Conservation (phyloP, 2,113 vertebrate species). For the Bubo blakistoni region DNA sequence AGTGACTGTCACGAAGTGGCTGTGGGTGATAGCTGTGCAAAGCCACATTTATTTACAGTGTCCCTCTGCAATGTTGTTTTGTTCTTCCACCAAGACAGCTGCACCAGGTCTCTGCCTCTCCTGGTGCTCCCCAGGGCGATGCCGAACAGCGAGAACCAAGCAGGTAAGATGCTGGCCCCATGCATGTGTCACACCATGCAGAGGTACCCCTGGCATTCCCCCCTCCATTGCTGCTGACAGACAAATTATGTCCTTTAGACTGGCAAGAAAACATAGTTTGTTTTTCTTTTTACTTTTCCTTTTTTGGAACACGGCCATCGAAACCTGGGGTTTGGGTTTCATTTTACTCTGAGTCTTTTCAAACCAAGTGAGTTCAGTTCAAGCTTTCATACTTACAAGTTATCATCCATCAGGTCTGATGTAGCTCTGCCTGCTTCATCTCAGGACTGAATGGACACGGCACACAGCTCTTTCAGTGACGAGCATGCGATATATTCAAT, state of each 20-base stretch:
- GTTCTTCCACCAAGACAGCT: constrained; percentile 31
- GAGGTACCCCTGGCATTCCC: not conserved
- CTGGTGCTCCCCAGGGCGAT: not conserved
- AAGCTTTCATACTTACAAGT: not conserved
- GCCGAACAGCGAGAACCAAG: not conserved
- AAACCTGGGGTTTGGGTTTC: not conserved
- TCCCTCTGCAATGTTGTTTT: not conserved
- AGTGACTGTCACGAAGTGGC: not conserved
- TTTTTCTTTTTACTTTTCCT: not conserved
- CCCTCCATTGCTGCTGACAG: not conserved
- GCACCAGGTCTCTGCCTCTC: constrained; percentile 32
- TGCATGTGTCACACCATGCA: not conserved
- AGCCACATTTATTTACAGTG: not conserved
- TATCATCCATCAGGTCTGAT: not conserved
- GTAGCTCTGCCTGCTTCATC: not conserved
- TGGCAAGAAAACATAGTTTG: not conserved
- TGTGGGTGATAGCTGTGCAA: not conserved
- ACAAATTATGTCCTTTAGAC: not conserved
- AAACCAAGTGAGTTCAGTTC: not conserved
- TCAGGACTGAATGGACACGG: not conserved
- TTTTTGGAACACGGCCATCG: not conserved
- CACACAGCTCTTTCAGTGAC: not conserved
- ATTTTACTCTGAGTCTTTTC: not conserved
- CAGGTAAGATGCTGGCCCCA: not conserved
- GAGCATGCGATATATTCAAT: not conserved